phyloP scores from a whole-genome alignment of 2,113 vertebrate species.

The Pogona vitticeps region DNA sequence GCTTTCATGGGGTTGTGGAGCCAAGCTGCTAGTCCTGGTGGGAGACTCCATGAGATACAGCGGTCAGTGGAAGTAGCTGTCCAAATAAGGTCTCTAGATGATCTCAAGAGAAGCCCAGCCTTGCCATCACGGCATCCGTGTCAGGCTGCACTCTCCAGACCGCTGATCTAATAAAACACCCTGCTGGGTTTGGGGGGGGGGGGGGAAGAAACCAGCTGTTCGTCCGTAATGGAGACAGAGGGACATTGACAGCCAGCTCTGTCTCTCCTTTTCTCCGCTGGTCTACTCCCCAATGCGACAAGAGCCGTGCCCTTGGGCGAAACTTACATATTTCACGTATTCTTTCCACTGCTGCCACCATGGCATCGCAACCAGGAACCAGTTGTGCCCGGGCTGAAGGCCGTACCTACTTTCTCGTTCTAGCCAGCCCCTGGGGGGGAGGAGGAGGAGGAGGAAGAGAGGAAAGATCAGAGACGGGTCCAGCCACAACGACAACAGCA shows the following conservation, averaged over 20 bases:
- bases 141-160: too few relatives aligned
- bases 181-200: too few relatives aligned
- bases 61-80: too few relatives aligned
- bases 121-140: too few relatives aligned
- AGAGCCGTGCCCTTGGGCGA: background rate
- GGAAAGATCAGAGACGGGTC: background rate
- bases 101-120: too few relatives aligned
- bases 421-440: conserved; percentile 90
- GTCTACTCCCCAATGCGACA: conserved; percentile 23
- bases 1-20: background rate
- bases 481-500: too few relatives aligned
- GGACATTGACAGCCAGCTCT: conserved; percentile 1
- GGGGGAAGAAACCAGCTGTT: too few relatives aligned
- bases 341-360: conserved; percentile 99
- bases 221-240: too few relatives aligned
- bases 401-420: conserved; percentile 96
- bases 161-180: too few relatives aligned
- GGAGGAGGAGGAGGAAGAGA: too few relatives aligned
- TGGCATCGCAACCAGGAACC: conserved; percentile 97
- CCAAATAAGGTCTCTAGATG: background rate
- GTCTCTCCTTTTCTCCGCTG: conserved; percentile 22
- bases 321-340: conserved; percentile 97
- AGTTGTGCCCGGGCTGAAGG: conserved; percentile 91
- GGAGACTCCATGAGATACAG: background rate
- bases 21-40: background rate